Conservation (phyloP, 2,113 vertebrate genomes). For the Rallus limicola region DNA sequence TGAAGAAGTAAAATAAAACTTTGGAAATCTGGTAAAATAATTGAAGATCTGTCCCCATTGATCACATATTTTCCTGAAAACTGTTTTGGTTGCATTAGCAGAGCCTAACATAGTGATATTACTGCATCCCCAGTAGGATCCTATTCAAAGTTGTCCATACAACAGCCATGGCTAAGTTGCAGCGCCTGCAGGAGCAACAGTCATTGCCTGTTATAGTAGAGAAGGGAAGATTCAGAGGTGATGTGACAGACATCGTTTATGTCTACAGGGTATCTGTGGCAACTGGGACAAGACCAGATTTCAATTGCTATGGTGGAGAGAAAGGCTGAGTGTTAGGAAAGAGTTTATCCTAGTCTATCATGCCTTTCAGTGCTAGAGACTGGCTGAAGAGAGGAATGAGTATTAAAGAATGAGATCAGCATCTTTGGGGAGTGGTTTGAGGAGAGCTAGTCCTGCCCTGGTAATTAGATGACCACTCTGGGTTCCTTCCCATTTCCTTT, state of each 20-base stretch:
- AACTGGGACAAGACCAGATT: not conserved
- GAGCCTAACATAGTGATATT: not conserved
- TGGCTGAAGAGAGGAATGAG: not conserved
- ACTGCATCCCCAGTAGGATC: not conserved
- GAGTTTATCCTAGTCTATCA: not conserved
- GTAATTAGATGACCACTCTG: not conserved
- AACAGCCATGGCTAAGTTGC: not conserved
- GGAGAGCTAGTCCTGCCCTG: not conserved
- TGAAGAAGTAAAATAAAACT: not conserved
- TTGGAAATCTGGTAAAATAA: not conserved
- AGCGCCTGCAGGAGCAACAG: not conserved
- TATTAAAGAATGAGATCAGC: not conserved
- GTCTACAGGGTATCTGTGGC: not conserved
- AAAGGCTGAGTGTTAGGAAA: not conserved
- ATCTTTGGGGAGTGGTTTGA: not conserved
- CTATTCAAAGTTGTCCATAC: not conserved
- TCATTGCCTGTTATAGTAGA: not conserved
- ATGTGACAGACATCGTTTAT: not conserved
- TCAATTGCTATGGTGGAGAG: not conserved
- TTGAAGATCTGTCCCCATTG: not conserved
- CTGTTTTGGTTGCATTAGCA: not conserved
- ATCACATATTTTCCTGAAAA: not conserved
- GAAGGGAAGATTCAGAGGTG: not conserved
- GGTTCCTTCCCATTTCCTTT: not conserved
- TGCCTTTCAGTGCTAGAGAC: not conserved